Evolutionary conservation across 2,113 vertebrate species (phyloP).

Genomic region (Chunga burmeisteri): DNA sequence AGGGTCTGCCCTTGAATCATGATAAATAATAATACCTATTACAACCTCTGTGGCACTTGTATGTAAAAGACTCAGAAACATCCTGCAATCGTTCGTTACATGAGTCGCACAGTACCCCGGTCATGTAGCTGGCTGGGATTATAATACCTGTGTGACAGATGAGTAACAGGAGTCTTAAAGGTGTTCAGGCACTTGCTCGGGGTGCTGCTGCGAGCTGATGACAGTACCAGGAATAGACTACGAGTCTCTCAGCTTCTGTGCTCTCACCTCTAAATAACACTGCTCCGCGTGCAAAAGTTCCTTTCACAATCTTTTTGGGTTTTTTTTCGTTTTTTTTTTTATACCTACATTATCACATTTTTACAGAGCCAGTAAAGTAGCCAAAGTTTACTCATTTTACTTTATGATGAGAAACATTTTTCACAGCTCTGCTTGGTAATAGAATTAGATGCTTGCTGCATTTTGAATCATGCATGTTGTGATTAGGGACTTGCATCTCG

Average conservation of each 20-base stretch:
- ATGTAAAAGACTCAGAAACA: background rate
- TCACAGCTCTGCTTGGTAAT: background rate
- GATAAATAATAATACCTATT: background rate
- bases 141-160: background rate
- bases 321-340: background rate
- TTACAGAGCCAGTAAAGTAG: background rate
- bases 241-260: background rate
- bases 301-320: background rate
- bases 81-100: background rate
- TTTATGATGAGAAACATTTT: background rate
- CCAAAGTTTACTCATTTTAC: background rate
- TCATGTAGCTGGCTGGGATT: background rate
- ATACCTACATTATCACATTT: background rate
- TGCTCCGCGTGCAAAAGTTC: background rate
- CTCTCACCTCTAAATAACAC: background rate
- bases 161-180: background rate
- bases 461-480: background rate
- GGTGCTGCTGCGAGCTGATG: background rate
- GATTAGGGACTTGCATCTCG: background rate
- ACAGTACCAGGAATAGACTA: background rate
- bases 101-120: fast-evolving
- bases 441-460: background rate
- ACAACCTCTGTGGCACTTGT: background rate
- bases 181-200: background rate
- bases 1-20: background rate